phyloP scores from a whole-genome alignment of 2,113 vertebrate genomes.

The Bostrychus sinensis region DNA sequence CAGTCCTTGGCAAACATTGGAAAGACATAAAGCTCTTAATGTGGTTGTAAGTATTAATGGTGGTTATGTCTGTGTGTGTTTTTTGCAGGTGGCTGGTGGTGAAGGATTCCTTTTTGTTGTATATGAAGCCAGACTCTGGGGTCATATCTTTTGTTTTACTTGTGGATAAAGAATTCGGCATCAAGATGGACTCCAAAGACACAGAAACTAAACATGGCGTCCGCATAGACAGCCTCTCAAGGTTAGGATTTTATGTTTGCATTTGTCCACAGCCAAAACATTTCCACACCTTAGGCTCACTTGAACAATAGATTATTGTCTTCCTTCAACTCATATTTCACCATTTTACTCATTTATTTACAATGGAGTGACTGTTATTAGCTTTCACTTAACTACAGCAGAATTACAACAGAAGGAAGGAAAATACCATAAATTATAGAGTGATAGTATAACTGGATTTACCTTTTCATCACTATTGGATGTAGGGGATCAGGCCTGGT shows the following conservation, averaged over 20 bases:
- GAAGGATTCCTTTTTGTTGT: slow-evolving; percentile 95
- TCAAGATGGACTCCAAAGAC: slow-evolving; percentile 93
- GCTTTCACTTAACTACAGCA: no score
- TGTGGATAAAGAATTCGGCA: slow-evolving; percentile 92
- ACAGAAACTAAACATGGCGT: slow-evolving; percentile 94
- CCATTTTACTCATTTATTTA: no score
- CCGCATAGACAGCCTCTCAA: slow-evolving; percentile 91
- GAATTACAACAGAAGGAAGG: no score
- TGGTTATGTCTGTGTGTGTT: slow-evolving; percentile 25
- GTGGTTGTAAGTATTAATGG: no score
- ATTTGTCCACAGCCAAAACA: not conserved
- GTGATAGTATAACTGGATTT: no score
- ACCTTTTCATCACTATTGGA: no score
- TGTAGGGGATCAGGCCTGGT: no score
- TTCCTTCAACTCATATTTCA: no score
- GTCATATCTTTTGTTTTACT: slow-evolving; percentile 92
- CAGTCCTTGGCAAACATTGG: not conserved
- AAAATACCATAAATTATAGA: no score
- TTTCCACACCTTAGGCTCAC: no score
- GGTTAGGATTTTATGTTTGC: slow-evolving; percentile 30
- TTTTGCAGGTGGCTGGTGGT: slow-evolving; percentile 92
- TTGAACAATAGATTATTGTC: no score
- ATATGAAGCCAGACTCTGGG: slow-evolving; percentile 93
- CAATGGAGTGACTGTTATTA: no score
- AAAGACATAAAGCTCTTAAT: not conserved